Conservation (phyloP, 2,797 vertebrate species). For the Orestias chungarensis region DNA sequence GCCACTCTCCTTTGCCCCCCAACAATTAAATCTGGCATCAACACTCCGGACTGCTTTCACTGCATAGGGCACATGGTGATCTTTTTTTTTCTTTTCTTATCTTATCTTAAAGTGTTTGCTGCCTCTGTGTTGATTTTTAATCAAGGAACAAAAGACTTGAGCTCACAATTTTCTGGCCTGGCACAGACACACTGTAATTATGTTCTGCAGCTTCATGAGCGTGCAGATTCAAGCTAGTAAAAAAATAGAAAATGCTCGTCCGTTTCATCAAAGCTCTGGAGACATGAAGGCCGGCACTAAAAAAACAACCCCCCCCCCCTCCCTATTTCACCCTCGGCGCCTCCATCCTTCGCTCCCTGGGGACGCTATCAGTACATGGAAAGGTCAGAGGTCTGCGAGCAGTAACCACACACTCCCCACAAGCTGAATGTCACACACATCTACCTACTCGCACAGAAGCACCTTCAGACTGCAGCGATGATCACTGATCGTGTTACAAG, state of each 20-base stretch:
- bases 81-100: not conserved
- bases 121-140: not conserved
- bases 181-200: slow-evolving; percentile 6
- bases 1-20: slow-evolving; percentile 74
- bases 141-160: slow-evolving; percentile 1
- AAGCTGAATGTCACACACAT: slow-evolving; percentile 27
- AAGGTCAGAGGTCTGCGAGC: slow-evolving; percentile 76
- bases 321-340: slow-evolving; percentile 17
- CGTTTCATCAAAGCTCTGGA: slow-evolving; percentile 37
- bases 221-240: not conserved
- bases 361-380: slow-evolving; percentile 77
- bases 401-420: slow-evolving; percentile 50
- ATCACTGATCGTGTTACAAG: slow-evolving; percentile 8
- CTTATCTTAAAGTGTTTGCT: too few species aligned
- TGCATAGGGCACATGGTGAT: not conserved
- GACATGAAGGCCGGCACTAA: slow-evolving; percentile 51
- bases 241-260: slow-evolving; percentile 17
- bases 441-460: slow-evolving; percentile 48
- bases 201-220: slow-evolving; percentile 4
- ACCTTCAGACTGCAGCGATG: slow-evolving; percentile 48
- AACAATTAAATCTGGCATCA: slow-evolving; percentile 74
- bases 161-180: not conserved
- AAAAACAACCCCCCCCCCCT: slow-evolving; percentile 57
- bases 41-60: slow-evolving; percentile 58
- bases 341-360: slow-evolving; percentile 52